Evolutionary conservation across 2,888 invertebrate species (phyloP).

Genomic region (Girardia tigrina): DNA sequence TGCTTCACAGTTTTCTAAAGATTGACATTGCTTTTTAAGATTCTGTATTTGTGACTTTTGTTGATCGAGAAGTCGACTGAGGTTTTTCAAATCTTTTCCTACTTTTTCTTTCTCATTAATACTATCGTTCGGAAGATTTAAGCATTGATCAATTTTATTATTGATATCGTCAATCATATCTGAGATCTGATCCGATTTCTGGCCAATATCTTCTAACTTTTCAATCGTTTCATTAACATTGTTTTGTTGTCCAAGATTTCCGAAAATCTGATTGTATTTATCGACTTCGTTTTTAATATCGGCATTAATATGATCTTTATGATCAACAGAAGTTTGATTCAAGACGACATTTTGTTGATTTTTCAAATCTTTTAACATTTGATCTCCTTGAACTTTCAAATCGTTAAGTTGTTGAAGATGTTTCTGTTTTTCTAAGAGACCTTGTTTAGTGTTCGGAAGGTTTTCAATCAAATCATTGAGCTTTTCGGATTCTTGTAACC

Average conservation of each 20-base stretch:
- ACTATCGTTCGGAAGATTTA: not conserved
- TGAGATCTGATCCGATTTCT: not conserved
- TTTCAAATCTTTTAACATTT: not conserved
- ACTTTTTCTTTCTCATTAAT: not conserved
- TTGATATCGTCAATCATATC: not conserved
- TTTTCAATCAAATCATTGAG: not conserved
- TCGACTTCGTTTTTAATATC: not conserved
- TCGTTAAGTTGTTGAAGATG: not conserved
- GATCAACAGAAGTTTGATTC: not conserved
- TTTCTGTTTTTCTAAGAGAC: not conserved
- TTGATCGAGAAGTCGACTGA: not conserved
- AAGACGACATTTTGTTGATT: not conserved
- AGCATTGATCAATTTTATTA: not conserved
- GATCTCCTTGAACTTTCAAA: not conserved
- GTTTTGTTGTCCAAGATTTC: not conserved
- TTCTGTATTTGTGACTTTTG: not conserved
- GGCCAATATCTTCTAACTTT: not conserved
- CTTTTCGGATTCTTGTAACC: not conserved
- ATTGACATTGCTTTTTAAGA: not conserved
- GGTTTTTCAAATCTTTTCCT: not conserved
- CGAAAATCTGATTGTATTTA: not conserved
- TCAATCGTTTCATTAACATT: not conserved
- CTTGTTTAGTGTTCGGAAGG: not conserved
- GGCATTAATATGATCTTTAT: not conserved
- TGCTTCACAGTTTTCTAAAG: slow-evolving; percentile 2